A percentile compares a stretch with the other conserved stretches of the same genome.
These are phyloP conservation scores for Pagrus major DNA, from an alignment of 2,113 vertebrate genomes.

Conservation along the genomic window DNA sequence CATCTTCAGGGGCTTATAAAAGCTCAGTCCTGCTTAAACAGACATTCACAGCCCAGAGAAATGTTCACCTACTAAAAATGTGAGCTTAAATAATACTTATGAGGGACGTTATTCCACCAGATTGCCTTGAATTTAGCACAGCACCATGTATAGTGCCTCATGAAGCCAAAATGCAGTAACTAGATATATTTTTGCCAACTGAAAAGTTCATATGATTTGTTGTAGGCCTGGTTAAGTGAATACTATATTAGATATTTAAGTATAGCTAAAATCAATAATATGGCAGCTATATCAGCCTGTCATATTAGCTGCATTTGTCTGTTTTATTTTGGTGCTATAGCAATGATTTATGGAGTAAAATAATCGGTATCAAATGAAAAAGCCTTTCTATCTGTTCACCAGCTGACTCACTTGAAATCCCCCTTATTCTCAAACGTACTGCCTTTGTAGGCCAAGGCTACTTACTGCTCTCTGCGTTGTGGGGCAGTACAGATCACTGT, in stretches of 20 bases:
- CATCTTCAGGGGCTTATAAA: background rate
- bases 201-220: too few species aligned
- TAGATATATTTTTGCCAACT: too few species aligned
- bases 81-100: background rate
- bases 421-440: background rate
- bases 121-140: background rate
- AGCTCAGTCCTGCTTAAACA: constrained; percentile 5
- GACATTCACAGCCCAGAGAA: background rate
- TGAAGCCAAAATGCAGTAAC: background rate
- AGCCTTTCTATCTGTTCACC: background rate
- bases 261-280: too few species aligned
- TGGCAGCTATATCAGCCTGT: too few species aligned
- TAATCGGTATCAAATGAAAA: background rate
- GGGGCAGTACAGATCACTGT: background rate
- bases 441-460: too few species aligned
- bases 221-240: too few species aligned
- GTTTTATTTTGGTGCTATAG: background rate
- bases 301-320: too few species aligned
- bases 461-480: background rate
- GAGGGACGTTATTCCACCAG: background rate
- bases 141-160: background rate
- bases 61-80: background rate
- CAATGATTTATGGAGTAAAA: background rate
- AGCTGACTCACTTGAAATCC: background rate
- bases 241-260: too few species aligned